Evolutionary conservation across 1,140 invertebrate species (phyloP).

Genomic region (Eriocheir sinensis): DNA sequence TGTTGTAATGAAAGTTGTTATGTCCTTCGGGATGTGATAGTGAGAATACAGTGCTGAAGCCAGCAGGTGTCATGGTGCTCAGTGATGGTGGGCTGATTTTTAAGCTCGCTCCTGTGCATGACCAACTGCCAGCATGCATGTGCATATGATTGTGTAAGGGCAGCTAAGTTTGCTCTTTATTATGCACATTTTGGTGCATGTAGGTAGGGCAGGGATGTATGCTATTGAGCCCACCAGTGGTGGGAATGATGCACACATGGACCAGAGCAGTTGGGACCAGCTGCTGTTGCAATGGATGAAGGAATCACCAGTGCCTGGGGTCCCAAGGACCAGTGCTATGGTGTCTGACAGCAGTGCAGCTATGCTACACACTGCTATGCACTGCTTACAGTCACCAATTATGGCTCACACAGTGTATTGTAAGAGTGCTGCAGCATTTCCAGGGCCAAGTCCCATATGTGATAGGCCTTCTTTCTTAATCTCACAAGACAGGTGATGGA

Average conservation of each 20-base stretch:
- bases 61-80: constrained; percentile 76
- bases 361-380: constrained; percentile 68
- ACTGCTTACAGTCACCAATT: constrained; percentile 75
- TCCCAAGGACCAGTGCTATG: constrained; percentile 76
- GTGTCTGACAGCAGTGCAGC: constrained; percentile 72
- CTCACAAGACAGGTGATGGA: constrained; percentile 74
- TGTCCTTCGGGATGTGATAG: constrained; percentile 77
- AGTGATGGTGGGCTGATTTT: constrained; percentile 70
- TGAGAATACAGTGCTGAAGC: constrained; percentile 76
- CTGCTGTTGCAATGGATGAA: constrained; percentile 73
- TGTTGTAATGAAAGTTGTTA: constrained; percentile 78
- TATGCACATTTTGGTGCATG: constrained; percentile 61
- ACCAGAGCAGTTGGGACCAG: constrained; percentile 77
- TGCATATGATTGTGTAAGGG: constrained; percentile 68
- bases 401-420: constrained; percentile 76
- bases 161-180: constrained; percentile 39
- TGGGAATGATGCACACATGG: constrained; percentile 62
- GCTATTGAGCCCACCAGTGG: constrained; percentile 49
- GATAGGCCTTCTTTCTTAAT: constrained; percentile 76
- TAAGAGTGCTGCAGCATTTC: constrained; percentile 78
- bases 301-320: constrained; percentile 77
- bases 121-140: constrained; percentile 75
- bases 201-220: constrained; percentile 63
- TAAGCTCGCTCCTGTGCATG: constrained; percentile 74
- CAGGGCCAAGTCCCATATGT: constrained; percentile 78